These are phyloP conservation scores for Montipora sp. DNA, from an alignment of 64 coral and sea anemone genomes.

Conservation along the genomic window DNA sequence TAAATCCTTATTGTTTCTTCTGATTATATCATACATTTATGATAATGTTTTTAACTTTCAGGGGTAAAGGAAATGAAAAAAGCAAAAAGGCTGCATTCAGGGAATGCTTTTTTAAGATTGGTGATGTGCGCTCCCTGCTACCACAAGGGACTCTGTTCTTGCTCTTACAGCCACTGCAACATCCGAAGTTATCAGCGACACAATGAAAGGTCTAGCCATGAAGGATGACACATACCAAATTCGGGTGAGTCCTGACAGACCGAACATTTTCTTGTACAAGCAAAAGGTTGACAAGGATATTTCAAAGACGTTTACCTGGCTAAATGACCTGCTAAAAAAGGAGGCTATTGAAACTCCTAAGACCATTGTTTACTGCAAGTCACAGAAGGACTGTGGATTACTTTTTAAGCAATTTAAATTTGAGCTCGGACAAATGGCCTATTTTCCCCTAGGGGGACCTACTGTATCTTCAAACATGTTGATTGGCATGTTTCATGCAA, in stretches of 20 bases:
- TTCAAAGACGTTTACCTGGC: constrained; percentile 15
- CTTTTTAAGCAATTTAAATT: constrained; percentile 39
- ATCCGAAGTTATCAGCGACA: background rate
- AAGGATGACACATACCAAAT: constrained; percentile 12
- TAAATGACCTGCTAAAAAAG: background rate
- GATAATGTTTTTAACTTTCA: too few species aligned
- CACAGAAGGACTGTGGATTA: constrained; percentile 68
- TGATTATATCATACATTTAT: too few species aligned
- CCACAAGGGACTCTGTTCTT: constrained; percentile 25
- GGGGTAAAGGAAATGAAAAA: too few species aligned
- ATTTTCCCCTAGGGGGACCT: background rate
- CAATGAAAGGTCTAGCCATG: constrained; percentile 12
- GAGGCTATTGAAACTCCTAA: constrained; percentile 1
- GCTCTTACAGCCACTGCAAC: too few species aligned
- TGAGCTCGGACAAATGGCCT: constrained; percentile 39
- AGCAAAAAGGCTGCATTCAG: too few species aligned
- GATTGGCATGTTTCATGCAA: constrained; percentile 78
- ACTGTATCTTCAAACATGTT: background rate
- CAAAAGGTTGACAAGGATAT: background rate
- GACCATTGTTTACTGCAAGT: constrained; percentile 53
- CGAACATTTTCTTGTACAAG: constrained; percentile 66
- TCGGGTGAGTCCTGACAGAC: constrained; percentile 40
- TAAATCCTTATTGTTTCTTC: too few species aligned
- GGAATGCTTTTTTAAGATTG: too few species aligned
- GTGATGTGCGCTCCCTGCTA: background rate